Evolutionary conservation across 2,113 vertebrate genomes (phyloP), one percentile per base, ranked within the genome.

Genomic region (Callaeas wilsoni): DNA sequence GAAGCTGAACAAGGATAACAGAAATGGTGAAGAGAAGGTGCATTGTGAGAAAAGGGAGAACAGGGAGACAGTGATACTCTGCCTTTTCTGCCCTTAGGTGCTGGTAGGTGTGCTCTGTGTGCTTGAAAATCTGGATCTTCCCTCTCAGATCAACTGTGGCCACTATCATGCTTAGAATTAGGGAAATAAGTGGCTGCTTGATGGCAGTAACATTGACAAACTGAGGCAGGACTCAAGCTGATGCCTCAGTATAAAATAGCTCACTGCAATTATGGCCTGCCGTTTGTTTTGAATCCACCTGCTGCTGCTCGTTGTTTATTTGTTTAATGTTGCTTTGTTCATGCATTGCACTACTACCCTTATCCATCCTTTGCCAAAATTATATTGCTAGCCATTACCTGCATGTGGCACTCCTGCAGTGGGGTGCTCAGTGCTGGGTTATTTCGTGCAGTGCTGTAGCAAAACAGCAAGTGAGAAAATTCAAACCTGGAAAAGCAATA

Each of bases 381-480:
- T 47, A 19, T 53, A n/a, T 63, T 87, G 74, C 41, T 91, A 60
- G 80, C 69, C 59, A 75, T 85, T 60, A 94, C 52, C 42, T 75
- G 67, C 56, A 9, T 29, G 81, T 78, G 74, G 56, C 67, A 65
- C 29, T 73, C 81, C 87, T 32, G 33, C 3, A 10, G 62, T 13
- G 73, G 6, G 2, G 47, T 82, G 67, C 81, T 94, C 52, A 39
- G 63, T 2, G 2, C 60, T 70, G 74, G 33, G 41, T 84, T 79
- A 52, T 83, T 79, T 85, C 1, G 0, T 83, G 89, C 67, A 55
- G 90, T n/a, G 90, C 85, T 53, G 26, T 49, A 44, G 41, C 2
- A 5, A 78, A 96, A 77, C 53, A 79, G 71, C 9, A 16, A 82
- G 70, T 37, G 90, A 89, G 90, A 91, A 91, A 90, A 96, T 93